These are phyloP conservation scores for Sylvia atricapilla DNA, from an alignment of 2,113 vertebrate species.

Conservation along the genomic window DNA sequence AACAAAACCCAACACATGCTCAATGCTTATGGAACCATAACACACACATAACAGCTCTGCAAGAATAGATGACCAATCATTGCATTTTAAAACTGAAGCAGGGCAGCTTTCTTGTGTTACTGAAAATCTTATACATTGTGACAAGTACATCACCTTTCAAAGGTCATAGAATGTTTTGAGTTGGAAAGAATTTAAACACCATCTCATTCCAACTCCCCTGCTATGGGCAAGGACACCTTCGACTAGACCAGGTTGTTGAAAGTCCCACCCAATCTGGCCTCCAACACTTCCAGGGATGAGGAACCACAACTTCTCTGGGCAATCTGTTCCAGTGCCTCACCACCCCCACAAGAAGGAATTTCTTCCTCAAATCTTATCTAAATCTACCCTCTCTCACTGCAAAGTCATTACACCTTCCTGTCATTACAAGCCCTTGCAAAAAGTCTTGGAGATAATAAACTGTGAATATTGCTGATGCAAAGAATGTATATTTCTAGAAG, in stretches of 20 bases:
- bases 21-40: not conserved
- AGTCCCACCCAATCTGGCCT: not conserved
- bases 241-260: not conserved
- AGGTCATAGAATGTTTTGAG: not conserved
- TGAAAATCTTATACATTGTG: not conserved
- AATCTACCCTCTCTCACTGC: not conserved
- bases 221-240: not conserved
- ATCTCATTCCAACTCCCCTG: not conserved
- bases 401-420: not conserved
- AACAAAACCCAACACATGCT: not conserved
- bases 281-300: not conserved
- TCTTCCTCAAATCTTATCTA: not conserved
- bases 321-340: not conserved
- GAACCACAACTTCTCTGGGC: not conserved
- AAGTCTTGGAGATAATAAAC: not conserved
- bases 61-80: not conserved
- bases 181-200: not conserved
- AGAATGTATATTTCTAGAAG: not conserved
- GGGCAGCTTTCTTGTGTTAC: not conserved
- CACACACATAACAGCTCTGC: not conserved
- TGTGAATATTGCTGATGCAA: not conserved
- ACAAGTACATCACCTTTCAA: not conserved
- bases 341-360: not conserved
- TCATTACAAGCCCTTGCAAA: not conserved
- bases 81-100: constrained; percentile 1